phyloP scores from a whole-genome alignment of 1,140 invertebrate species.

The Hyles euphorbiae region DNA sequence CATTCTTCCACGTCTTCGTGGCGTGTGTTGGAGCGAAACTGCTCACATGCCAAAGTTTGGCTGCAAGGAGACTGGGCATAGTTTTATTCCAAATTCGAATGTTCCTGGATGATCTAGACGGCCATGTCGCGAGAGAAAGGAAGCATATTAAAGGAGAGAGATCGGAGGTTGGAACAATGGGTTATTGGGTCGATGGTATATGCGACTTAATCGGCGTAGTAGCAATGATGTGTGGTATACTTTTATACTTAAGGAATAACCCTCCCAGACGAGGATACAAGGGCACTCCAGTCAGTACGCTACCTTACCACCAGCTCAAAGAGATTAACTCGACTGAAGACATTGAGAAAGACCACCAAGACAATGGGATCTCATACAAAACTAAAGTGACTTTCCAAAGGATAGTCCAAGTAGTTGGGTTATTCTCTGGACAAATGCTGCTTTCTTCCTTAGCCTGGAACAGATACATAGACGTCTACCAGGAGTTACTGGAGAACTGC shows the following conservation, averaged over 20 bases:
- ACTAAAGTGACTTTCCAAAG: slow-evolving; percentile 79
- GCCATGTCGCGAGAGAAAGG: slow-evolving; percentile 83
- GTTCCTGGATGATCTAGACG: slow-evolving; percentile 87
- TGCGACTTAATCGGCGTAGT: slow-evolving; percentile 85
- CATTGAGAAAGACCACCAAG: slow-evolving; percentile 71
- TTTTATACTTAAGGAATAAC: slow-evolving; percentile 81
- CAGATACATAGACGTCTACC: slow-evolving; percentile 86
- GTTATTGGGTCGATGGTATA: slow-evolving; percentile 84
- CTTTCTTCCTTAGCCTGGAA: slow-evolving; percentile 87
- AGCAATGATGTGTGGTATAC: slow-evolving; percentile 80
- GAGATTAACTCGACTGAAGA: slow-evolving; percentile 66
- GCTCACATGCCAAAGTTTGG: slow-evolving; percentile 80
- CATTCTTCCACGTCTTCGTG: slow-evolving; percentile 83
- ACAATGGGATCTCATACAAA: slow-evolving; percentile 78
- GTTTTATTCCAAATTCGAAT: slow-evolving; percentile 85
- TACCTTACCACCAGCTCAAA: slow-evolving; percentile 71
- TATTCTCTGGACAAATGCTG: slow-evolving; percentile 82
- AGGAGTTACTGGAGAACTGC: slow-evolving; percentile 82
- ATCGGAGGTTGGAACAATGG: slow-evolving; percentile 82
- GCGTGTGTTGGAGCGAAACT: slow-evolving; percentile 82
- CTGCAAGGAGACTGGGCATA: slow-evolving; percentile 81
- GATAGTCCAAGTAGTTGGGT: slow-evolving; percentile 79
- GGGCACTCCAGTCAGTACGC: slow-evolving; percentile 68
- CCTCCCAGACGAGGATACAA: slow-evolving; percentile 81
- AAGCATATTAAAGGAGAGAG: slow-evolving; percentile 82